These are phyloP conservation scores for Platichthys stellatus DNA, from an alignment of 2,113 vertebrate species.

Conservation along the genomic window DNA sequence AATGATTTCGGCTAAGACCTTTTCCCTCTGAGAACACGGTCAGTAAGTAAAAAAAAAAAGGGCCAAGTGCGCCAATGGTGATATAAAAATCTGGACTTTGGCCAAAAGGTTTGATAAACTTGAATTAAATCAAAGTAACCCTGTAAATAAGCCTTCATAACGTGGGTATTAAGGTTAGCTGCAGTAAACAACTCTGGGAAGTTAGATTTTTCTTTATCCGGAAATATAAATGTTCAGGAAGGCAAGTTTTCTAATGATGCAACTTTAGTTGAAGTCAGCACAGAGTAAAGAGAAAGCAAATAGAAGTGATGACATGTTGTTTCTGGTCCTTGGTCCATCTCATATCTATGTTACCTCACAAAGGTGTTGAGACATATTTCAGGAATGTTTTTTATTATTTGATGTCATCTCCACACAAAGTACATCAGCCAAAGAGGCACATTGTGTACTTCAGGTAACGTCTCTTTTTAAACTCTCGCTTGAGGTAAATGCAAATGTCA, in stretches of 20 bases:
- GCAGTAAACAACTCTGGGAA: slow-evolving; percentile 32
- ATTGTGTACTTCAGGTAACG: slow-evolving; percentile 13
- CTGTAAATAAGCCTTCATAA: slow-evolving; percentile 36
- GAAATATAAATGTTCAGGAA: neutral
- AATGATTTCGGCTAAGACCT: slow-evolving; percentile 13
- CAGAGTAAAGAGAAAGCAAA: slow-evolving; percentile 1
- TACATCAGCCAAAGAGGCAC: slow-evolving; percentile 12
- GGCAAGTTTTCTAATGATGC: neutral
- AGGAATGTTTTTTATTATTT: neutral
- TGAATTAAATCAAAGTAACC: slow-evolving; percentile 26
- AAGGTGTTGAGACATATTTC: neutral
- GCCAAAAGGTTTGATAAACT: slow-evolving; percentile 37
- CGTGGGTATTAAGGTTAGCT: slow-evolving; percentile 47
- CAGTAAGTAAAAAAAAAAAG: slow-evolving; percentile 6
- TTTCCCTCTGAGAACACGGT: slow-evolving; percentile 14
- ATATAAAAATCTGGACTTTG: neutral
- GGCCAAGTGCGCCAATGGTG: neutral
- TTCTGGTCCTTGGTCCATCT: neutral
- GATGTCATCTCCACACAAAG: neutral
- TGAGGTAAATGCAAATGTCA: slow-evolving; percentile 14
- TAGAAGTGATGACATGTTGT: neutral
- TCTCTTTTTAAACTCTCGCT: neutral
- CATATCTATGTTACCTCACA: neutral
- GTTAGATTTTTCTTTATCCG: slow-evolving; percentile 28
- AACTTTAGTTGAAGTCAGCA: neutral